Conservation (phyloP, 2,888 invertebrate species). For the Mechanitis messenoides region DNA sequence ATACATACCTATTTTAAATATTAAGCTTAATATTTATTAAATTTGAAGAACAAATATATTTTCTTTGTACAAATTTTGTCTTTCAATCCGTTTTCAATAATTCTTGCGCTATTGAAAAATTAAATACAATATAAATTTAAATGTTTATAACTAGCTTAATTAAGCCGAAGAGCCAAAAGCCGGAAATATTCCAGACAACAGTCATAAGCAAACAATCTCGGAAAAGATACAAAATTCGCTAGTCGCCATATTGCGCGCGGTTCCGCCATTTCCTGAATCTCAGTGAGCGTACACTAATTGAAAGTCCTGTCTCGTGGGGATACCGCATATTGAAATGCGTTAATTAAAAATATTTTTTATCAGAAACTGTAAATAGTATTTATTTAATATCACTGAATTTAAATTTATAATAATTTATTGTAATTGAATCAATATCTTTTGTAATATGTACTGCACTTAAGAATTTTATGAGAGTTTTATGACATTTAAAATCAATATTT, state of each 20-base stretch:
- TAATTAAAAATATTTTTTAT: not conserved
- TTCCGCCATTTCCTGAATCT: constrained; percentile 10
- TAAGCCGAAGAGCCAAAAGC: constrained; percentile 7
- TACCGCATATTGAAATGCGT: constrained; percentile 5
- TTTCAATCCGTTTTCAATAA: no score
- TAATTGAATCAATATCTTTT: not conserved
- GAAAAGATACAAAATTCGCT: constrained; percentile 7
- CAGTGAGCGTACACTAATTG: constrained; percentile 4
- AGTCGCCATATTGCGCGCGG: constrained; percentile 5
- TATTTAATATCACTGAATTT: no score
- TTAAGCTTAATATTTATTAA: no score
- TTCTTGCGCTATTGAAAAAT: no score
- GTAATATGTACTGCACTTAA: no score
- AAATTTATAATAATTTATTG: not conserved
- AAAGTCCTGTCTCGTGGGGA: constrained; percentile 2
- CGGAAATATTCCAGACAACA: constrained; percentile 9
- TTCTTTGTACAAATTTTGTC: no score
- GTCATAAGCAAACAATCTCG: constrained; percentile 7
- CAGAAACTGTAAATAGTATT: not conserved
- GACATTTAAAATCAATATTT: no score
- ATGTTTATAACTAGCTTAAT: constrained; percentile 2
- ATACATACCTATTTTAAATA: no score
- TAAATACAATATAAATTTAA: not conserved
- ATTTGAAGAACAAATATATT: no score
- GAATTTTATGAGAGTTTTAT: no score